phyloP scores from a whole-genome alignment of 2,888 invertebrate genomes.

The Auanema freiburgensis region DNA sequence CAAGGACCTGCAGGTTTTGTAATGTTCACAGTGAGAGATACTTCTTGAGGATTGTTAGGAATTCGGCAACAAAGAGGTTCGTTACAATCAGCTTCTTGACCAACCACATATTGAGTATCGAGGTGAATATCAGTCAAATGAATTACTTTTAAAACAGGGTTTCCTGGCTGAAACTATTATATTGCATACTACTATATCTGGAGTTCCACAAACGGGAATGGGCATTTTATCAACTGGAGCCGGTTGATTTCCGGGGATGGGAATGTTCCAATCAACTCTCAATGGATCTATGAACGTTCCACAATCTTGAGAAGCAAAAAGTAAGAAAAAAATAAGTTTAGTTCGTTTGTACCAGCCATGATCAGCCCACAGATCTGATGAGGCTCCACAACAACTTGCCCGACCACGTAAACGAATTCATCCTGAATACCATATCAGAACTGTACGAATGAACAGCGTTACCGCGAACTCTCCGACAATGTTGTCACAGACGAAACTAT shows the following conservation, averaged over 20 bases:
- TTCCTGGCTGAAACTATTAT: conserved; percentile 25
- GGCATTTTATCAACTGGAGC: conserved; percentile 26
- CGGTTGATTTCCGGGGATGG: conserved; percentile 50
- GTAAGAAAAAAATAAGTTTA: neutral
- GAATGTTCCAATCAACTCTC: conserved; percentile 45
- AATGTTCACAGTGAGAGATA: conserved; percentile 21
- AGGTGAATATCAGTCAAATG: conserved; percentile 56
- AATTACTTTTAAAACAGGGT: conserved; percentile 47
- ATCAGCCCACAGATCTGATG: conserved; percentile 54
- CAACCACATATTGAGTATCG: conserved; percentile 45
- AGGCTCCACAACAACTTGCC: conserved; percentile 48
- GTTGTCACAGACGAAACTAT: conserved; percentile 48
- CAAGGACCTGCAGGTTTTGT: conserved; percentile 43
- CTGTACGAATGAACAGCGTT: neutral
- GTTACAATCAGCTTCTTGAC: conserved; percentile 80
- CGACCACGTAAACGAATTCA: conserved; percentile 54
- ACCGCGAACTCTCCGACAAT: conserved; percentile 43
- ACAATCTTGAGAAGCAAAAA: conserved; percentile 42
- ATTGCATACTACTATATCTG: neutral
- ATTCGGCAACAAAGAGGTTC: conserved; percentile 85
- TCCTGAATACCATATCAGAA: conserved; percentile 26
- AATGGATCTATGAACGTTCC: conserved; percentile 46
- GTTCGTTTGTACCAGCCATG: conserved; percentile 19
- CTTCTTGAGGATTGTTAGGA: conserved; percentile 26
- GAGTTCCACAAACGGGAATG: conserved; percentile 20